Evolutionary conservation across 2,797 vertebrate species (phyloP), one percentile per base, ranked within the genome.

Genomic region (Sebastes nivosus): DNA sequence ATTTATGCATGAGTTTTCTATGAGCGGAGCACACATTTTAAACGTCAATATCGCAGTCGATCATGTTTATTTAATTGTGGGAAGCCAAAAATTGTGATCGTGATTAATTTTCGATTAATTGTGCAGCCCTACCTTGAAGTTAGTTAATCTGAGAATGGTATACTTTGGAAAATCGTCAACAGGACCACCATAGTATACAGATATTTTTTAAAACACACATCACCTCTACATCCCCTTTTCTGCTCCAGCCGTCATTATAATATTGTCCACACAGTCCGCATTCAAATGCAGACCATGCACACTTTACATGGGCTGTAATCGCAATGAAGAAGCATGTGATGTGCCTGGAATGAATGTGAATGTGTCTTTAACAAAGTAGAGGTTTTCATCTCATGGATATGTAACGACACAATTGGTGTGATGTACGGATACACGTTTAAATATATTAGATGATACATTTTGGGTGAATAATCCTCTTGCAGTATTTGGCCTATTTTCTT

Each of bases 221-320:
- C 46, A 68, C 66, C 24, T 60, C 25, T 60, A 46, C 20, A 4
- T 65, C 34, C 29, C 61, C 24, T 63, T 66, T 5, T 46, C 65
- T 75, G 54, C 59, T 64, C 50, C 34, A 58, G 24, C 27, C 5
- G 1, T 32, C 38, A 55, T 65, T 64, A 18, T 36, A 58, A 63
- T 67, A 22, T 22, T 50, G 11, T 59, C 63, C 54, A 65, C 24
- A 24, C 18, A 11, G 22, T 61, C 34, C 20, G 4, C 29, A 75
- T 77, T 72, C 5, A 67, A 25, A 77, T 71, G 55, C 52, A 72
- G n/a, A 65, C 12, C 38, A 27, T 75, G 42, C 20, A n/a, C 13
- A 38, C 34, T 65, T 38, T 20, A 52, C 20, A 60, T 13, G 18
- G 50, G 32, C 66, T 80, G n/a, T 2, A 59, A 34, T 32, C 9